Percentiles rank a stretch among this genome's conserved stretches.
These are phyloP conservation scores for Pristionchus fissidentatus DNA, from an alignment of 2,888 invertebrate genomes.

Conservation along the genomic window DNA sequence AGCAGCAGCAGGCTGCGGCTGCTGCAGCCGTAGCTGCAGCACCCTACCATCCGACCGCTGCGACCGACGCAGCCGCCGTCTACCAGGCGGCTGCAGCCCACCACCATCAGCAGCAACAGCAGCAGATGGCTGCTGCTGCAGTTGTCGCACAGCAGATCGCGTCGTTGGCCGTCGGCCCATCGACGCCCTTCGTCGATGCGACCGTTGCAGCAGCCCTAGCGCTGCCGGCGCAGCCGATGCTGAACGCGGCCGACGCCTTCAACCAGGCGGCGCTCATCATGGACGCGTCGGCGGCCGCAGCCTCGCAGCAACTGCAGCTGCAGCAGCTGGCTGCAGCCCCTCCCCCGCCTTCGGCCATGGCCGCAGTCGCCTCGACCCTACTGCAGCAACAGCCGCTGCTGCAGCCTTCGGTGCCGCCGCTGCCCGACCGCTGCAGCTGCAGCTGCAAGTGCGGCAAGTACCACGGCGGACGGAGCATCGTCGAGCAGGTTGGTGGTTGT, in stretches of 20 bases:
- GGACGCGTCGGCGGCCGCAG: background rate
- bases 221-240: background rate
- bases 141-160: constrained; percentile 20
- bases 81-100: background rate
- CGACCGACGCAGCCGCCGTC: background rate
- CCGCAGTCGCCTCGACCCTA: constrained; percentile 30
- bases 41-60: background rate
- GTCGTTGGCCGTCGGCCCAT: background rate
- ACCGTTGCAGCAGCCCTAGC: constrained; percentile 18
- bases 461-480: constrained; percentile 67
- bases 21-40: background rate
- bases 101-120: constrained; percentile 17
- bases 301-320: constrained; percentile 1
- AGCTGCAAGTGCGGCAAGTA: constrained; percentile 69
- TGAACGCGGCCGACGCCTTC: constrained; percentile 7
- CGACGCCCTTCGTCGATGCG: background rate
- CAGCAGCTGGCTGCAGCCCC: background rate
- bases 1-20: constrained; percentile 21
- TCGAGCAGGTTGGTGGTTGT: constrained; percentile 63
- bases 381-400: background rate
- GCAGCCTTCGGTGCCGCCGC: background rate
- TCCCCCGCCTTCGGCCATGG: constrained; percentile 39
- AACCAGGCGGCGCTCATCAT: constrained; percentile 33
- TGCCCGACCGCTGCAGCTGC: constrained; percentile 56
- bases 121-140: background rate